Evolutionary conservation across 2,113 vertebrate species (phyloP), one percentile per base, ranked within the genome.

Genomic region (Lutjanus erythropterus): DNA sequence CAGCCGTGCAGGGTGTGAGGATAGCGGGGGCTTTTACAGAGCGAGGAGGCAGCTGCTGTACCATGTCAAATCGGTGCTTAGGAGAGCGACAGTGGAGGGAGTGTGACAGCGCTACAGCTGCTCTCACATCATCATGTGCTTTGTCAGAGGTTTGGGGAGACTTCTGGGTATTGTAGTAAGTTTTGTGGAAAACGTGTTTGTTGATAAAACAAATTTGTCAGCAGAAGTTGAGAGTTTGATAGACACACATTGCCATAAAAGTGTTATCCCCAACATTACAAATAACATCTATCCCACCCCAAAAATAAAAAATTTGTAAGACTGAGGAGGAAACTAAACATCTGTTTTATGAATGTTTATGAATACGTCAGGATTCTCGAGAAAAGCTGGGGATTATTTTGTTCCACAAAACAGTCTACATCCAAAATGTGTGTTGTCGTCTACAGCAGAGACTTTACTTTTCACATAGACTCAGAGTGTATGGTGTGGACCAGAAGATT

Each of bases 51-150:
- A 88, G 83, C 85, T 74, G 58, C 44, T 83, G 81, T 75, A 83
- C 85, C 79, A 78, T 86, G 74, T 85, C 80, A 69, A 84, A 86
- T 86, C 37, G 15, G 50, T 79, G 67, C 85, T 80, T 73, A 79
- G 75, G 41, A 62, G 75, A 82, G 75, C 23, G 60, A 86, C 62
- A 59, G 70, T 55, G 75, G 31, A 74, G n/a, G 55, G 39, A 71
- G 64, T 47, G 21, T 14, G 71, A 66, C 65, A 70, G 37, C 49
- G 74, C 50, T 78, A 55, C 65, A 61, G 65, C 71, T 27, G 59
- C 61, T 76, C 25, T 67, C 25, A n/a, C n/a, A n/a, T n/a, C n/a
- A 33, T 71, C 49, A 33, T 46, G 41, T 27, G 53, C 27, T 75
- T n/a, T 58, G 52, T 37, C 37, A 53, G 41, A 52, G 60, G 60